Conservation (phyloP, 2,797 vertebrate species). For the Myiothlypis chrysogaster region DNA sequence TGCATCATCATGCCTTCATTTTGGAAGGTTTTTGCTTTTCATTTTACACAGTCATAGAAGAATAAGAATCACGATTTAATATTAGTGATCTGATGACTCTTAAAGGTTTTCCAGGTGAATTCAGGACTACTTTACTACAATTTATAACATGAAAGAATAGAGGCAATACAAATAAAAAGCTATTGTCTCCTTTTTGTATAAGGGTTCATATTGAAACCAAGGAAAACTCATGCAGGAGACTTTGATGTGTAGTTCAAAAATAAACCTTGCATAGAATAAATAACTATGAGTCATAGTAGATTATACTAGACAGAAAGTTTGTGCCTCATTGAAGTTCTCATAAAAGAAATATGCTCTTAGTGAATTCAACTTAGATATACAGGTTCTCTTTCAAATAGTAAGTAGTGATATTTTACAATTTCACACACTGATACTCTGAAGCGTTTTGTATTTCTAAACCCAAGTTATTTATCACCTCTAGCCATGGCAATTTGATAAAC, state of each 20-base stretch:
- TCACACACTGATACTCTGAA: conserved; percentile 14
- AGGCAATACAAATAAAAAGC: not conserved
- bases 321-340: not conserved
- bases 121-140: not conserved
- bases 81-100: not conserved
- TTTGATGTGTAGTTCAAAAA: not conserved
- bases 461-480: conserved; percentile 1
- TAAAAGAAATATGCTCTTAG: not conserved
- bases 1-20: not conserved
- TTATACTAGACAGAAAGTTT: not conserved
- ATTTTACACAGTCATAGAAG: not conserved
- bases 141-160: not conserved
- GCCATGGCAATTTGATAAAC: not conserved
- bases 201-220: not conserved
- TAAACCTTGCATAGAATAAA: not conserved
- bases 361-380: not conserved
- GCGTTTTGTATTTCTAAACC: not conserved
- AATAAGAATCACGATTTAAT: not conserved
- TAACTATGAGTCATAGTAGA: not conserved
- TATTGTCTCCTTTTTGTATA: not conserved
- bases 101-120: not conserved
- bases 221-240: not conserved
- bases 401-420: not conserved
- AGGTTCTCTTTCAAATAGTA: conserved; percentile 3
- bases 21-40: not conserved